Base-by-base conservation (phyloP, 2,113 vertebrate genomes). In the Sinocyclocheilus anophthalmus region DNA sequence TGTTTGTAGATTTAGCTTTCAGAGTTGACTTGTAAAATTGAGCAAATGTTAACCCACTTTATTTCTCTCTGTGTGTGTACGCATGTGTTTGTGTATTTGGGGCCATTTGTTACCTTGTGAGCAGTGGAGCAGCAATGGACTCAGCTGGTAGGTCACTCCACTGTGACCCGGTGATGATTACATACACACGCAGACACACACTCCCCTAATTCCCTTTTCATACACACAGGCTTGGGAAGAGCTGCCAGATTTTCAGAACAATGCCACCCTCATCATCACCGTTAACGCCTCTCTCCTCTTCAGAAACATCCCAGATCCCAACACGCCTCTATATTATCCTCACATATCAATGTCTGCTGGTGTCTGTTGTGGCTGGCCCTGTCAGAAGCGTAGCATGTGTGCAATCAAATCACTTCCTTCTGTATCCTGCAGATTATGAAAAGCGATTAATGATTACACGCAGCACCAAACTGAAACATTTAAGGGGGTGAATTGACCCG, bases 161-260 rank as follows among this genome's bases (percentile, higher is more conserved):
- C 93, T 94, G 93, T 94, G 91, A 93, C 91, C 92, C 94, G 95
- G 94, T 94, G 94, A 95, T 93, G 93, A 94, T 95, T 94, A 95
- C 91, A 91, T 92, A 92, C 88, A 92, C 91, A 86, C 90, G 85
- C 91, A 90, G 92, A 92, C 89, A 92, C 91, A 86, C 90, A 86
- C 91, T 92, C 92, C 93, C 91, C 91, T 92, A 90, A 93, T 94
- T 91, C 92, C 92, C 90, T 87, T 94, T 92, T 92, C 93, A 94
- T 94, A 94, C 94, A 92, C 91, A 90, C 45, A 89, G 90, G 85
- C 83, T 83, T 88, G 88, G 89, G 90, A 89, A 91, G 93, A 91
- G 93, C 88, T 90, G 92, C 93, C 92, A 91, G 92, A 92, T 93
- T 92, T 92, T 84, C 90, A 93, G 92, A 93, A 94, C 94, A 95